These are phyloP conservation scores for Drosophila leontia DNA, from an alignment of 1,140 invertebrate genomes.

Conservation along the genomic window DNA sequence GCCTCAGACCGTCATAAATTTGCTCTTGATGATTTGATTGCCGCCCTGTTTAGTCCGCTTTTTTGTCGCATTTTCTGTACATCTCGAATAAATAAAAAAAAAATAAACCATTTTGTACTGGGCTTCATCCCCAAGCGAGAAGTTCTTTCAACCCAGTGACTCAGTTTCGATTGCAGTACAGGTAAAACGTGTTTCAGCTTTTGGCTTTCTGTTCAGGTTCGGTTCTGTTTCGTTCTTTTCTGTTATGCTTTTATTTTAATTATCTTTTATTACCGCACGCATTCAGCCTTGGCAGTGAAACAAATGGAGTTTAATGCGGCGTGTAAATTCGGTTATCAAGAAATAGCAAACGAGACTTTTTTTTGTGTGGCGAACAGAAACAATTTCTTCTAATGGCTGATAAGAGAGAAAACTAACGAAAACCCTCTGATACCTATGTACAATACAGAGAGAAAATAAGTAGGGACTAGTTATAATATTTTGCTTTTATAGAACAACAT, in stretches of 20 bases:
- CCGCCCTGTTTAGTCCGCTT: conserved; percentile 9
- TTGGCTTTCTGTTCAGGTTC: conserved; percentile 2
- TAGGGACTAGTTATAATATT: background rate
- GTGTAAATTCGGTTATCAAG: conserved; percentile 50
- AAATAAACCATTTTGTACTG: conserved; percentile 23
- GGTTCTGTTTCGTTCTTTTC: conserved; percentile 2
- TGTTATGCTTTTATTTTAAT: conserved; percentile 27
- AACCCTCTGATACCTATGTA: conserved; percentile 7
- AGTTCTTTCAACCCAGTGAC: conserved; percentile 64
- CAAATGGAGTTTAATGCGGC: conserved; percentile 38
- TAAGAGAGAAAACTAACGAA: conserved; percentile 32
- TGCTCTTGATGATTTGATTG: conserved; percentile 44
- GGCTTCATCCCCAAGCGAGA: conserved; percentile 33
- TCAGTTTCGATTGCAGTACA: conserved; percentile 46
- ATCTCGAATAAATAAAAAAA: conserved; percentile 1
- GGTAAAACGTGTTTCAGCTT: conserved; percentile 55
- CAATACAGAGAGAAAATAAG: background rate
- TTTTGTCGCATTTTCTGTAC: conserved; percentile 12
- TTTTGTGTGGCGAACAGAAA: conserved; percentile 1
- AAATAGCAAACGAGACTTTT: conserved; percentile 11
- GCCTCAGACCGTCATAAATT: conserved; percentile 41
- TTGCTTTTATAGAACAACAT: background rate
- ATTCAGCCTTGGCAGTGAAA: conserved; percentile 53
- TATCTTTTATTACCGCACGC: conserved; percentile 17
- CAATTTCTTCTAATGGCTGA: conserved; percentile 29